phyloP scores from a whole-genome alignment of 2,797 vertebrate genomes.

The Cetoscarus ocellatus region DNA sequence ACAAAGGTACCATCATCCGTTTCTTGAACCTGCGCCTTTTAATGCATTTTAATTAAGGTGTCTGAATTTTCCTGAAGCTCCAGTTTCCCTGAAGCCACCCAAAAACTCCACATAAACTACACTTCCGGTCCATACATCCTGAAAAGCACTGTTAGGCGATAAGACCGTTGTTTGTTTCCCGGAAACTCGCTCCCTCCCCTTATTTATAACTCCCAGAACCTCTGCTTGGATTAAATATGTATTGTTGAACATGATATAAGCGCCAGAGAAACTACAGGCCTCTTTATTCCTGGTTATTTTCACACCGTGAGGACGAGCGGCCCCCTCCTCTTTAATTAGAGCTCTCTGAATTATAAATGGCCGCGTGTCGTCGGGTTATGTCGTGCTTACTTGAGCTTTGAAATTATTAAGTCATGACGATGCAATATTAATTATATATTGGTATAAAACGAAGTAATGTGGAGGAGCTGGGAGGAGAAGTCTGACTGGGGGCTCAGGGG shows the following conservation, averaged over 20 bases:
- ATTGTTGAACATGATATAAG: constrained; percentile 68
- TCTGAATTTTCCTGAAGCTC: too few species aligned
- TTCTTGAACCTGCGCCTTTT: too few species aligned
- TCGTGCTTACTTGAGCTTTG: constrained; percentile 81
- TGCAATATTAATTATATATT: constrained; percentile 91
- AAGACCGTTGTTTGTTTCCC: constrained; percentile 56
- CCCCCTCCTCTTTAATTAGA: constrained; percentile 81
- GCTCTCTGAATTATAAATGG: constrained; percentile 90
- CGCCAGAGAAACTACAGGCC: constrained; percentile 28
- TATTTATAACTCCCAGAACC: constrained; percentile 82
- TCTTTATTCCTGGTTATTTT: constrained; percentile 55
- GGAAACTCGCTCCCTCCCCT: constrained; percentile 63
- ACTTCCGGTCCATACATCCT: neutral
- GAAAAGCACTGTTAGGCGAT: constrained; percentile 6
- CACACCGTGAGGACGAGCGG: constrained; percentile 36
- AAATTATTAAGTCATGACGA: constrained; percentile 91
- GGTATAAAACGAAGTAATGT: constrained; percentile 84
- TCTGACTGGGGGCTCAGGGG: constrained; percentile 62
- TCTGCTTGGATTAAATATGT: constrained; percentile 87
- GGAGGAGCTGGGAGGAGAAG: constrained; percentile 56
- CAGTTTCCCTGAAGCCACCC: too few species aligned
- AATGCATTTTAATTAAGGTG: too few species aligned
- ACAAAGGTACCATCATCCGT: too few species aligned
- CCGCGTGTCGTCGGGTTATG: constrained; percentile 85
- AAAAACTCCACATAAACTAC: too few species aligned